These are phyloP conservation scores for Polydrusus tereticollis DNA, from an alignment of 2,888 invertebrate genomes.

Conservation along the genomic window DNA sequence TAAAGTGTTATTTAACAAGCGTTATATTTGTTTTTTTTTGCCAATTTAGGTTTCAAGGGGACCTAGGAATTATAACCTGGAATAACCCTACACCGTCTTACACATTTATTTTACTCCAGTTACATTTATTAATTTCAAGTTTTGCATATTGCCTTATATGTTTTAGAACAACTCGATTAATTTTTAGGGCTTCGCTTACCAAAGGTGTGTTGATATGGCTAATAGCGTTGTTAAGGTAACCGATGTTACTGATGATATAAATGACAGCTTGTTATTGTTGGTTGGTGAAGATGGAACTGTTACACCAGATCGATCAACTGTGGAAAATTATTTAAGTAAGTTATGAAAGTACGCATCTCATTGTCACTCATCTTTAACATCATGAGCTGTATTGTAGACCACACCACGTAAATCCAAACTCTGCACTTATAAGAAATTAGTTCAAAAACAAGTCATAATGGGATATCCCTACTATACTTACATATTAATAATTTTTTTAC, in stretches of 20 bases:
- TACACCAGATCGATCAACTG: slow-evolving; percentile 83
- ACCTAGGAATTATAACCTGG: neutral
- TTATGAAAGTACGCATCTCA: slow-evolving; percentile 45
- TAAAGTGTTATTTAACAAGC: slow-evolving; percentile 13
- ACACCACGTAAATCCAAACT: too few relatives aligned
- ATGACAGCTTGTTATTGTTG: slow-evolving; percentile 84
- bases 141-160: neutral
- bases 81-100: too few relatives aligned
- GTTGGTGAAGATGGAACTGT: slow-evolving; percentile 89
- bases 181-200: slow-evolving; percentile 16
- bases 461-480: too few relatives aligned
- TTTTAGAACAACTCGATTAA: neutral
- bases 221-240: slow-evolving; percentile 66
- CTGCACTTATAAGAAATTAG: too few relatives aligned
- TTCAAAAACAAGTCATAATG: too few relatives aligned
- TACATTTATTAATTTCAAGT: neutral
- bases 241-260: slow-evolving; percentile 66
- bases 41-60: neutral
- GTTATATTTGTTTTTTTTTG: slow-evolving; percentile 28
- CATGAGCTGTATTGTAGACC: too few relatives aligned
- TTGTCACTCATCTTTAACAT: too few relatives aligned
- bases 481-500: too few relatives aligned
- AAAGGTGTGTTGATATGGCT: slow-evolving; percentile 59
- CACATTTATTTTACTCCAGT: too few relatives aligned
- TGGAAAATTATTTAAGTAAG: slow-evolving; percentile 85